Base-by-base conservation (phyloP, 2,113 vertebrate genomes). In the Murina feae region DNA sequence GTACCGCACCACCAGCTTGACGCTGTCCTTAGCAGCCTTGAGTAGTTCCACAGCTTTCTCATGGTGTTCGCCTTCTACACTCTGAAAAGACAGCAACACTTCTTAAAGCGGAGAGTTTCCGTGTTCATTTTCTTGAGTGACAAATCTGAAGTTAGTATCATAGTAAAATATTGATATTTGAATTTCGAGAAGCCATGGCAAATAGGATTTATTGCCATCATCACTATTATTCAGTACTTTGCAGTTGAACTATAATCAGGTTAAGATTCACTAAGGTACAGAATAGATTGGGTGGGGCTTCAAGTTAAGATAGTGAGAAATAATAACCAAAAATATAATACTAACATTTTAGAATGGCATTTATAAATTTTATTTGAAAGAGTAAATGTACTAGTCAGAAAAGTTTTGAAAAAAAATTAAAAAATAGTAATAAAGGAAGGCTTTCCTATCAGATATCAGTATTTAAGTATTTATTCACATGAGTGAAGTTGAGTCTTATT, bases 1-100 rank as follows among this genome's bases (percentile, higher is more conserved):
- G 97, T 99, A 99, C 97, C 99, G 99, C 3, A 99, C 99, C 97
- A 99, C 99, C 96, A 99, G 98, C 98, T 99, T 99, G 93, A 99
- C 99, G 0, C 98, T 99, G 97, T 99, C 99, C 97, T 99, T 99
- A 10, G 99, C 99, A 0, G 99, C 99, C 97, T 99, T 99, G 96
- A 99, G 98, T 32, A 99, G 98, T 95, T 99, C 99, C 97, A 99
- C 99, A 0, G 99, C 99, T 96, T 99, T 99, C 98, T 99, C 99
- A 0, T 99, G 99, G 95, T 99, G 99, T 9, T 99, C 99, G 18
- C 99, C 99, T 97, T 99, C 99, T 89, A 99, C 99, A 0, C 99
- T 99, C 99, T 99, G 98, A 79, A 91, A 96, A 92, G 53, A 94
- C 84, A 87, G 55, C 2, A 72, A 18, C 9, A 44, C 23, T 25